Evolutionary conservation across 1,140 invertebrate genomes (phyloP).

Genomic region (Drosophila saltans): DNA sequence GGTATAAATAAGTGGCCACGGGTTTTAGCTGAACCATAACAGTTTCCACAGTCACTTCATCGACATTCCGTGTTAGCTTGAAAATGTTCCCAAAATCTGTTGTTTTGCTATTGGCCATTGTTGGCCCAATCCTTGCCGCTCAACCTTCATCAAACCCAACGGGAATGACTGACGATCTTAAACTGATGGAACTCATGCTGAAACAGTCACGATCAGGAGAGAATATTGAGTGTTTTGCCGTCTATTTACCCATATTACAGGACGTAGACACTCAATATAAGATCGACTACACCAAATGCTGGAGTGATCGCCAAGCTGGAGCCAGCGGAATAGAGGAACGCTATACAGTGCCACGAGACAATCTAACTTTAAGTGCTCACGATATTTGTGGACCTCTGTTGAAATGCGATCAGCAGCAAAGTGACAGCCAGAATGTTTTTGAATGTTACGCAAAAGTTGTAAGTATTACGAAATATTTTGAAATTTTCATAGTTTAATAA

Average conservation of each 20-base stretch:
- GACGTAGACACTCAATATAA: background rate
- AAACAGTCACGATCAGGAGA: background rate
- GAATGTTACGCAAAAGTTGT: slow-evolving; percentile 1
- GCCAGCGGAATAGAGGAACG: background rate
- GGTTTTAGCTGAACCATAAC: background rate
- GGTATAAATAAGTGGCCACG: background rate
- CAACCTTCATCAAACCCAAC: background rate
- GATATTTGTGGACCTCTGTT: background rate
- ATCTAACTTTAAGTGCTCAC: background rate
- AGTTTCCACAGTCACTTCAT: background rate
- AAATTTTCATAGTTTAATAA: background rate
- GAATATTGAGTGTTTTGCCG: background rate
- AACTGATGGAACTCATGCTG: background rate
- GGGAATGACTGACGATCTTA: background rate
- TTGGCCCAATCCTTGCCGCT: background rate
- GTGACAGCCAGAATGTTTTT: background rate
- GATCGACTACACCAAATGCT: background rate
- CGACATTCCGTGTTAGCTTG: background rate
- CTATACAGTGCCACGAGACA: background rate
- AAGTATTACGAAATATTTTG: background rate
- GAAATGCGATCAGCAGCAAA: background rate
- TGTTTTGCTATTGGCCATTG: background rate
- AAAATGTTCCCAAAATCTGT: background rate
- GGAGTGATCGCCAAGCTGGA: background rate
- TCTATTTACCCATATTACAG: background rate